phyloP scores from a whole-genome alignment of 1,140 invertebrate species.

The Chrysomallon squamiferum region DNA sequence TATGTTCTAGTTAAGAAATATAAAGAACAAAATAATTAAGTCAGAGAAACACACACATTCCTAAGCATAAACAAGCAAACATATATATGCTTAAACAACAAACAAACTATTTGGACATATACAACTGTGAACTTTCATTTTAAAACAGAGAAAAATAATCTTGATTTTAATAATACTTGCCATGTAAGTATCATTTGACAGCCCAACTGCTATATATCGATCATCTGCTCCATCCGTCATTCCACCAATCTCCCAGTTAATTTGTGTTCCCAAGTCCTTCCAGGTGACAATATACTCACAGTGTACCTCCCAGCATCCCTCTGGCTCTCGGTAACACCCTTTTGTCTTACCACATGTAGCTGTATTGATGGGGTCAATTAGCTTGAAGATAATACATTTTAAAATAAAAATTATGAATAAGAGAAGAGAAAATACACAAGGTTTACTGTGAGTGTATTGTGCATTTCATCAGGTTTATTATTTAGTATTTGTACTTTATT shows the following conservation, averaged over 20 bases:
- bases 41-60: no score
- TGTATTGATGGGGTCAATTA: conserved; percentile 40
- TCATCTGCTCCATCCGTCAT: conserved; percentile 42
- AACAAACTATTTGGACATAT: no score
- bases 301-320: conserved; percentile 47
- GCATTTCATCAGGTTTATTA: not conserved
- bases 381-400: conserved; percentile 16
- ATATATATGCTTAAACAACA: no score
- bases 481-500: no score
- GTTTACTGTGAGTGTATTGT: not conserved
- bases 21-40: no score
- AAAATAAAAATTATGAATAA: not conserved
- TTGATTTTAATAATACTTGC: no score
- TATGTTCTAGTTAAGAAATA: no score
- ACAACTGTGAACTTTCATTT: no score
- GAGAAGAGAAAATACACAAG: not conserved
- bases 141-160: no score
- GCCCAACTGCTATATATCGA: conserved; percentile 45
- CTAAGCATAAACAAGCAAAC: no score
- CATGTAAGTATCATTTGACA: conserved; percentile 54
- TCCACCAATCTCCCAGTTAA: conserved; percentile 45
- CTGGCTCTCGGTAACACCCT: conserved; percentile 56
- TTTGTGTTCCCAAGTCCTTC: conserved; percentile 16
- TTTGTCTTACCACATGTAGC: conserved; percentile 49
- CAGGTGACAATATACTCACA: conserved; percentile 60